Base-by-base conservation (phyloP, 1,140 invertebrate genomes). In the Phymorhynchus buccinoides region DNA sequence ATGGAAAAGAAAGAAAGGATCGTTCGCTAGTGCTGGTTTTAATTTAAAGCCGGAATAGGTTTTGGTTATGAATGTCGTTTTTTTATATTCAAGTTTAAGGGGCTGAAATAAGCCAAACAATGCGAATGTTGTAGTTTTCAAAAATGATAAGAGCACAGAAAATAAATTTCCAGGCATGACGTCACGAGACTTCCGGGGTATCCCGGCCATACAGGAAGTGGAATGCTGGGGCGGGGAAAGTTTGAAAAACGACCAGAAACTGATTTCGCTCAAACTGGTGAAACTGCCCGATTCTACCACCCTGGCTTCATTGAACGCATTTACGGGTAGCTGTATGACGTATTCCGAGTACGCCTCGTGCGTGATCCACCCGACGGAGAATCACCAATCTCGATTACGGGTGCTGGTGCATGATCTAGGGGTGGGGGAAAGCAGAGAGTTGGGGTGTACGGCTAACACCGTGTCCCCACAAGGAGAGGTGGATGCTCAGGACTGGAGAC, bases 81-180 rank as follows among this genome's bases (percentile, higher is more conserved):
- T n/a, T n/a, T n/a, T n/a, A n/a, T n/a, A n/a, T n/a, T n/a, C n/a
- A n/a, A n/a, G n/a, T n/a, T n/a, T n/a, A n/a, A n/a, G n/a, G n/a
- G n/a, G n/a, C n/a, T n/a, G n/a, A n/a, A n/a, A n/a, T n/a, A n/a
- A n/a, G n/a, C n/a, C n/a, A n/a, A n/a, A n/a, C n/a, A n/a, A n/a
- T n/a, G n/a, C n/a, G n/a, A n/a, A n/a, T n/a, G n/a, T n/a, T n/a
- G n/a, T n/a, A n/a, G n/a, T n/a, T n/a, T n/a, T n/a, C n/a, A n/a
- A n/a, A n/a, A n/a, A n/a, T n/a, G n/a, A n/a, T n/a, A n/a, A n/a
- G n/a, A n/a, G n/a, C n/a, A n/a, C n/a, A n/a, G n/a, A n/a, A n/a
- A n/a, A n/a, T n/a, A n/a, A n/a, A n/a, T n/a, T n/a, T 73, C 14
- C 81, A 83, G 81, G 81, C 44, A 42, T 83, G 81, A 42, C 39